Evolutionary conservation across 1,140 invertebrate genomes (phyloP).

Genomic region (Achroia grisella): DNA sequence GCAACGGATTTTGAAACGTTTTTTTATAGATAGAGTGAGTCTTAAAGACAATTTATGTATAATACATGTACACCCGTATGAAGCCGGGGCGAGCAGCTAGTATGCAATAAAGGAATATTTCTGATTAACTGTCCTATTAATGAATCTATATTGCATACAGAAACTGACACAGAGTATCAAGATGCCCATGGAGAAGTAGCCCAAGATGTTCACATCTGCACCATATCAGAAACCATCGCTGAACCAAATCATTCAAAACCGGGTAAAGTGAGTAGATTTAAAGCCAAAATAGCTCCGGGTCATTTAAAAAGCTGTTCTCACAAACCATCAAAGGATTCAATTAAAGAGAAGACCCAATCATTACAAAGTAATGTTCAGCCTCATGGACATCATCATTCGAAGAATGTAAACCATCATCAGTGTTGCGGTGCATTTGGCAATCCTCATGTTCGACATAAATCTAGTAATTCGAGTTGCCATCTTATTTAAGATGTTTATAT

Average conservation of each 20-base stretch:
- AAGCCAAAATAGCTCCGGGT: constrained; percentile 46
- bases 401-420: constrained; percentile 62
- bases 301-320: constrained; percentile 40
- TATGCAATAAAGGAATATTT: too few relatives aligned
- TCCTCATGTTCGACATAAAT: constrained; percentile 58
- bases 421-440: constrained; percentile 64
- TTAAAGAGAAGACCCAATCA: constrained; percentile 38
- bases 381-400: constrained; percentile 58
- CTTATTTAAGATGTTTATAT: constrained; percentile 33
- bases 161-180: constrained; percentile 62
- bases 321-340: constrained; percentile 39
- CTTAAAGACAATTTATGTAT: too few relatives aligned
- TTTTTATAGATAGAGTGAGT: too few relatives aligned
- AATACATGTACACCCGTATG: too few relatives aligned
- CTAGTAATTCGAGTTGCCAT: constrained; percentile 50
- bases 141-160: constrained; percentile 18
- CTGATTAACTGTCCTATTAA: too few relatives aligned
- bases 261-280: constrained; percentile 50
- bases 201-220: constrained; percentile 25
- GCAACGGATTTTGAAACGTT: too few relatives aligned
- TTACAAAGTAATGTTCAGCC: constrained; percentile 33
- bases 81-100: too few relatives aligned
- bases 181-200: constrained; percentile 38
- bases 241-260: constrained; percentile 39
- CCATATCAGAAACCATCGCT: constrained; percentile 23